Base-by-base conservation (phyloP, 2,797 vertebrate genomes). In the Amniataba percoides region DNA sequence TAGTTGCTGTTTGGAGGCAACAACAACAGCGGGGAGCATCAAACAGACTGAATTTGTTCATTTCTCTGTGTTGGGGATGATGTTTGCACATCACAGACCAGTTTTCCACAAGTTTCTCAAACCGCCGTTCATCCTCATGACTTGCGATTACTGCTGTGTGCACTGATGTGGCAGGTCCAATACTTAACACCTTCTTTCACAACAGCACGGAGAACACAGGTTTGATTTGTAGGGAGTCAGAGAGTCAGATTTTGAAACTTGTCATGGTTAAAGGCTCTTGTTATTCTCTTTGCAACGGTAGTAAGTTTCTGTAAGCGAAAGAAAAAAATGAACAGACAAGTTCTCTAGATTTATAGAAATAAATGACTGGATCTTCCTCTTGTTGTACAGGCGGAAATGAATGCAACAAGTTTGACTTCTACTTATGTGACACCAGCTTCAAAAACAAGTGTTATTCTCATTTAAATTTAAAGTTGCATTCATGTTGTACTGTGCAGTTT, bases 1-100 rank as follows among this genome's bases (percentile, higher is more conserved):
- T 76, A 78, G 73, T 89, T 87, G 61, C 75, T 79, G 74, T 87
- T 89, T 78, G 80, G 78, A 84, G 63, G 71, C 77, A 84, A 70
- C 83, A 82, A 82, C 78, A 87, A 78, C 86, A 61, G 23, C 21
- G 39, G 39, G 56, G 14, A 69, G 39, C 56, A 60, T 65, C 75
- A 73, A 42, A 57, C 61, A 15, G 46, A 45, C 36, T 9, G 53
- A 77, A 75, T 74, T 78, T 77, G 67, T 76, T 75, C 42, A 55
- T 71, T 82, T 87, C 46, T 75, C 51, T 31, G 61, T 73, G 59
- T 77, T 75, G 57, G 16, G 19, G 68, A 73, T 57, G 58, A 74
- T 70, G 70, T 87, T 80, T 79, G 70, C 7, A 25, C 57, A 72
- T 71, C 60, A 68, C 42, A 19, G 10, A 71, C 7, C 19, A 34